Evolutionary conservation across 2,113 vertebrate species (phyloP), one percentile per base, ranked within the genome.

Genomic region (Dromiciops gliroides): DNA sequence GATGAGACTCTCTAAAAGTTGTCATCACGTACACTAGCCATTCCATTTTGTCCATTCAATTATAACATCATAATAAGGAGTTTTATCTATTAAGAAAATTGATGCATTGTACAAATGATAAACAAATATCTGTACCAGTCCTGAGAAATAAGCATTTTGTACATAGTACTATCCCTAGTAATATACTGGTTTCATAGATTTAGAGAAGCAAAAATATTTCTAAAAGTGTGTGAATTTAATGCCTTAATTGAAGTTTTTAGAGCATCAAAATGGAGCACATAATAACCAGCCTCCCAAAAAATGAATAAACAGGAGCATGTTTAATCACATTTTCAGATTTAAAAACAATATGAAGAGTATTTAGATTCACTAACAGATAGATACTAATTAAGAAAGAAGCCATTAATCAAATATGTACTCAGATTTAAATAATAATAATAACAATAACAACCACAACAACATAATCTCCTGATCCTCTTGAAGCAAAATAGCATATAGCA

Each of bases 211-310:
- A 97, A 96, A 95, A 95, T 92, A 37, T 93, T 97, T 97, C 95
- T 96, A 96, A 95, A 97, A 94, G 95, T 67, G 11, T 60, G 56
- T 60, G 31, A 97, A 91, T 96, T 96, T 97, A 97, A 96, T 22
- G n/a, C 93, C 75, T 92, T 97, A 91, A 95, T 95, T 95, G 95
- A 94, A 94, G 52, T 92, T 53, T 93, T 88, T 92, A 95, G 53
- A 95, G 94, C 48, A 93, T 94, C 95, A 95, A 96, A 96, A 95
- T 95, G 8, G 96, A 93, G 90, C 95, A 93, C 96, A 95, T n/a
- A 96, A 92, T 95, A 96, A 97, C 95, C 95, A 92, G 92, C 93
- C 95, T 95, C 89, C 83, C 91, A 94, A 95, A 31, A 96, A 90
- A 91, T 97, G 91, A 95, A 92, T 96, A 95, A 97, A n/a, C 91